Evolutionary conservation across 2,113 vertebrate species (phyloP).

Genomic region (Datnioides undecimradiatus): DNA sequence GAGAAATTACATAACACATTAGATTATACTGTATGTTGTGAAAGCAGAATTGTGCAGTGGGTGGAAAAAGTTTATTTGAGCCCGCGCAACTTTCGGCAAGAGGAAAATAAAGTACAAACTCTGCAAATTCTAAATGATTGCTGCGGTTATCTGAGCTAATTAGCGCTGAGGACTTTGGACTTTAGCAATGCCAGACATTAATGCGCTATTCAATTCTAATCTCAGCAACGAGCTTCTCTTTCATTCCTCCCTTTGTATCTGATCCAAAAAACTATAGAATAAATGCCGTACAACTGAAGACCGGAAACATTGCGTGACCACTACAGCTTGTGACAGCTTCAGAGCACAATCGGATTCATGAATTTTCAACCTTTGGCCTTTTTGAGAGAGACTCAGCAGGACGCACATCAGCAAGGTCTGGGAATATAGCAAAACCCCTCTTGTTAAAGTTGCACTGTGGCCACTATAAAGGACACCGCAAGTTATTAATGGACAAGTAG

Average conservation of each 20-base stretch:
- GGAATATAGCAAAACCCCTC: slow-evolving; percentile 28
- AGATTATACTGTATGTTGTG: slow-evolving; percentile 29
- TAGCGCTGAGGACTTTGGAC: slow-evolving; percentile 35
- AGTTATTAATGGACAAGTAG: slow-evolving; percentile 62
- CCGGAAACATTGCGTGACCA: background rate
- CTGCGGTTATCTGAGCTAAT: slow-evolving; percentile 46
- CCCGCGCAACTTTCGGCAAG: slow-evolving; percentile 4
- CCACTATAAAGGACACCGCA: slow-evolving; percentile 37
- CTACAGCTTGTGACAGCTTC: slow-evolving; percentile 17
- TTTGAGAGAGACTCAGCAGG: slow-evolving; percentile 32
- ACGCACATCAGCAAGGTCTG: slow-evolving; percentile 16
- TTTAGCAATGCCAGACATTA: slow-evolving; percentile 32
- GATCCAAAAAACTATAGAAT: slow-evolving; percentile 25
- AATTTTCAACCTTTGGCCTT: slow-evolving; percentile 63
- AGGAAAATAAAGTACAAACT: slow-evolving; percentile 42
- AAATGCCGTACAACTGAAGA: slow-evolving; percentile 2
- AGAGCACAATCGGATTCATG: slow-evolving; percentile 20
- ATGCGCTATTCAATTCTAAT: slow-evolving; percentile 26
- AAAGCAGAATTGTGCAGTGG: background rate
- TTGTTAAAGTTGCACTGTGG: slow-evolving; percentile 51
- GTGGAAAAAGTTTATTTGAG: slow-evolving; percentile 19
- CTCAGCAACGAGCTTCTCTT: slow-evolving; percentile 9
- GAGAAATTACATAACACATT: slow-evolving; percentile 28
- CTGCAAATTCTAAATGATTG: slow-evolving; percentile 33
- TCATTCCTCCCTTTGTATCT: slow-evolving; percentile 18